These are phyloP conservation scores for Dolichomitus sp. DNA, from an alignment of 2,888 invertebrate species.

Conservation along the genomic window DNA sequence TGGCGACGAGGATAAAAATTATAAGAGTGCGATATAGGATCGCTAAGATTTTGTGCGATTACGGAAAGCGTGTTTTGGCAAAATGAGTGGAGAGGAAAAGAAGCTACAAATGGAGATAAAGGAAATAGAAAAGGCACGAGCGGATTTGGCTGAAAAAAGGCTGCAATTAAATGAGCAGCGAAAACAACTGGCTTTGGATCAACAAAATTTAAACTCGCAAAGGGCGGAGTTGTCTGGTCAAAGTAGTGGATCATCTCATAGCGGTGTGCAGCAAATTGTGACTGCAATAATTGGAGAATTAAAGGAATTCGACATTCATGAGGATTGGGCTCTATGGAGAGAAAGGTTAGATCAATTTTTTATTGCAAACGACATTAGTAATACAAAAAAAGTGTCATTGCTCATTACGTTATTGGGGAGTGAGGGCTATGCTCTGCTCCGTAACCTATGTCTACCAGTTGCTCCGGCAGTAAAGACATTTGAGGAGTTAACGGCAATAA, in stretches of 20 bases:
- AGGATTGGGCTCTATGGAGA: background rate
- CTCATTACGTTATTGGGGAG: background rate
- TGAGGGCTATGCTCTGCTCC: background rate
- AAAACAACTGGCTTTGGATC: too few species aligned
- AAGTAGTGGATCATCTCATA: background rate
- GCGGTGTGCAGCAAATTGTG: too few species aligned
- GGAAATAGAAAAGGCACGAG: background rate
- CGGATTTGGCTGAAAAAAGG: too few species aligned
- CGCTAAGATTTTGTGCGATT: background rate
- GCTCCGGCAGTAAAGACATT: background rate
- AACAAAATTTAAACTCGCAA: too few species aligned
- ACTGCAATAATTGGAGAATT: background rate
- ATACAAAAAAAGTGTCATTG: background rate
- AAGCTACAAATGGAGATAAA: background rate
- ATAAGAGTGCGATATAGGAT: too few species aligned
- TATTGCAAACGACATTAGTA: background rate
- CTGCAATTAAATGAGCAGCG: too few species aligned
- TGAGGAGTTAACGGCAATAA: background rate
- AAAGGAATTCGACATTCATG: background rate
- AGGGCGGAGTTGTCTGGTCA: too few species aligned
- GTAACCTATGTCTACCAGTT: background rate
- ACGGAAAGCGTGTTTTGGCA: background rate
- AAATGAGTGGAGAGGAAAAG: background rate
- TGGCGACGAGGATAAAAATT: background rate
- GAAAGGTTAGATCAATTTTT: background rate